A percentile compares a stretch with the other conserved stretches of the same genome.
Conservation (phyloP, 2,888 invertebrate species). For the Calameuta filiformis region DNA sequence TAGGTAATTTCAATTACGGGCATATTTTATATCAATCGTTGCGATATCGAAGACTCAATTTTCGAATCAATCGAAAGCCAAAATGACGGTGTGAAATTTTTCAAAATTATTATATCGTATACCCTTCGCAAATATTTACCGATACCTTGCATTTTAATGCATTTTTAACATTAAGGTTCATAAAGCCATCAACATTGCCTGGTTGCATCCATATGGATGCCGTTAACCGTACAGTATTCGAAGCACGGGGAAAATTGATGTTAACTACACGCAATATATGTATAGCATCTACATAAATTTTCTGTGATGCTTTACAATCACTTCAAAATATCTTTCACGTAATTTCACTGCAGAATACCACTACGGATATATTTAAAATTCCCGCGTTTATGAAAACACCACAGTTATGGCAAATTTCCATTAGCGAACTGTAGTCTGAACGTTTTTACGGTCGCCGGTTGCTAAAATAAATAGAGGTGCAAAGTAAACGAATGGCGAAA, state of each 20-base stretch:
- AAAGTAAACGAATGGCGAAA: background rate
- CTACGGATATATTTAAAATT: too few species aligned
- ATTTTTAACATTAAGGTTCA: background rate
- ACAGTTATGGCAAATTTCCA: background rate
- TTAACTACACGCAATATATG: background rate
- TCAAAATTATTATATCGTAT: background rate
- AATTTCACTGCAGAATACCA: background rate
- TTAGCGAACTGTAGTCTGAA: background rate
- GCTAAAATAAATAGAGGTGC: background rate
- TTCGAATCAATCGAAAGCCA: background rate
- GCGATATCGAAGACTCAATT: background rate
- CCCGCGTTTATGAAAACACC: background rate
- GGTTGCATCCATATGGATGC: background rate
- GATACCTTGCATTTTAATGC: background rate
- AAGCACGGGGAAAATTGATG: background rate
- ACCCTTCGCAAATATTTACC: background rate
- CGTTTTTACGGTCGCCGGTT: background rate
- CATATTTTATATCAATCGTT: background rate
- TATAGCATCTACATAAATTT: background rate
- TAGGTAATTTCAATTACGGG: background rate
- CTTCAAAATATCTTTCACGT: background rate
- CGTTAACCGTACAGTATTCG: background rate
- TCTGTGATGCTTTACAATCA: background rate
- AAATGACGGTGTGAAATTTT: background rate
- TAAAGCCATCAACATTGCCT: background rate